phyloP scores from a whole-genome alignment of 2,888 invertebrate genomes.

The Steromphala cineraria region DNA sequence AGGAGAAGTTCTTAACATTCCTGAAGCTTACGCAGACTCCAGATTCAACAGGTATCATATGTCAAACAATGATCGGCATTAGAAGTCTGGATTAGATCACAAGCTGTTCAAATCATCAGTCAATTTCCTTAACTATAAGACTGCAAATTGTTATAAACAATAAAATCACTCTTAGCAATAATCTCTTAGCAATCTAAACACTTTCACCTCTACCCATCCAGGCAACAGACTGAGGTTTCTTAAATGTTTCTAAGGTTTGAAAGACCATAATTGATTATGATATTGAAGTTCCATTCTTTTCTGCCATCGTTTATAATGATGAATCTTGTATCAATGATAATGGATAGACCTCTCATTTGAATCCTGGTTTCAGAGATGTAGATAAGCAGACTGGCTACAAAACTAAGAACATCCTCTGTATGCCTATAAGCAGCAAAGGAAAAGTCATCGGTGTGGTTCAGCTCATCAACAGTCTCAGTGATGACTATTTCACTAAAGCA shows the following conservation, averaged over 20 bases:
- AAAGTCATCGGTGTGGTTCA: slow-evolving; percentile 62
- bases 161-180: no score
- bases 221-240: no score
- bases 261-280: no score
- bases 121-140: neutral
- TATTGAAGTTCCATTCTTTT: no score
- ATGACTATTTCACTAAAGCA: slow-evolving; percentile 55
- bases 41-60: slow-evolving; percentile 54
- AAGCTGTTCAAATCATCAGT: neutral
- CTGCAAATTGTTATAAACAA: no score
- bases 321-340: no score
- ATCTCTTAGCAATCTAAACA: no score
- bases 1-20: slow-evolving; percentile 59
- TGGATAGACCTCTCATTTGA: no score
- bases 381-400: slow-evolving; percentile 61
- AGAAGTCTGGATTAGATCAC: neutral
- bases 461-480: slow-evolving; percentile 56
- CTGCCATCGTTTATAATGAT: no score
- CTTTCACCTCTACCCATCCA: no score
- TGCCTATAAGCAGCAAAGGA: slow-evolving; percentile 60
- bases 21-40: slow-evolving; percentile 56
- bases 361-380: slow-evolving; percentile 46
- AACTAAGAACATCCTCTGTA: slow-evolving; percentile 63
- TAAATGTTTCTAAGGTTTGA: no score
- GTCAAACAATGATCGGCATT: neutral